Conservation (phyloP, 2,113 vertebrate species). For the Ptilorrhoa leucosticta region DNA sequence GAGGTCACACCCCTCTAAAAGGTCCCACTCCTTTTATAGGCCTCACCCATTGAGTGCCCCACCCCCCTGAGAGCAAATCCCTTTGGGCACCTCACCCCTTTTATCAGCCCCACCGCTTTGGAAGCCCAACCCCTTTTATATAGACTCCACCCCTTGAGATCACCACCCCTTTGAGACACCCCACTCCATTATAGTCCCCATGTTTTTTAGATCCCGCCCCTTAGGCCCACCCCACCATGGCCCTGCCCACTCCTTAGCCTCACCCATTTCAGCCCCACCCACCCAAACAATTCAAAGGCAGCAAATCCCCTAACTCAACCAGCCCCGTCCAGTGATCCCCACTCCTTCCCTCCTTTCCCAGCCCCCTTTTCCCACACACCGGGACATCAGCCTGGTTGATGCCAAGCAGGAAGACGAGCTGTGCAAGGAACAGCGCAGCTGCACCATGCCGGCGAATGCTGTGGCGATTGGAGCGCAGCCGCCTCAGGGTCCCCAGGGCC, state of each 20-base stretch:
- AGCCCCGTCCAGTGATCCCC: background rate
- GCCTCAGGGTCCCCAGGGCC: conserved; percentile 79
- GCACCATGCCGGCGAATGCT: conserved; percentile 85
- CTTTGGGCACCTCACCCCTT: background rate
- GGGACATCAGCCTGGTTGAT: conserved; percentile 92
- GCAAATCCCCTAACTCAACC: background rate
- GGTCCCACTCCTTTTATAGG: background rate
- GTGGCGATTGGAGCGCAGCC: conserved; percentile 84
- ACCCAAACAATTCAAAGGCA: background rate
- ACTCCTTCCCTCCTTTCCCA: conserved; percentile 22
- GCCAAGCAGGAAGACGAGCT: conserved; percentile 90
- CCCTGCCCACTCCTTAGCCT: background rate
- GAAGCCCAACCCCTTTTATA: background rate
- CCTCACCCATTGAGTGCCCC: background rate
- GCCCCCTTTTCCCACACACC: conserved; percentile 16
- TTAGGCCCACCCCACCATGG: background rate
- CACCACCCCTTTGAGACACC: background rate
- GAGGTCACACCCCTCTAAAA: background rate
- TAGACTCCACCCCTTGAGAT: background rate
- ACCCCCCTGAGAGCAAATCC: background rate
- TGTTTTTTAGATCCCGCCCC: background rate
- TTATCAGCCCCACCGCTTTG: background rate
- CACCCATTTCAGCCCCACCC: background rate
- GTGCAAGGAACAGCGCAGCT: conserved; percentile 80
- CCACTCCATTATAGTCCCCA: background rate